A percentile compares a stretch with the other conserved stretches of the same genome.
phyloP scores from a whole-genome alignment of 2,113 vertebrate genomes.

The Mirounga angustirostris region DNA sequence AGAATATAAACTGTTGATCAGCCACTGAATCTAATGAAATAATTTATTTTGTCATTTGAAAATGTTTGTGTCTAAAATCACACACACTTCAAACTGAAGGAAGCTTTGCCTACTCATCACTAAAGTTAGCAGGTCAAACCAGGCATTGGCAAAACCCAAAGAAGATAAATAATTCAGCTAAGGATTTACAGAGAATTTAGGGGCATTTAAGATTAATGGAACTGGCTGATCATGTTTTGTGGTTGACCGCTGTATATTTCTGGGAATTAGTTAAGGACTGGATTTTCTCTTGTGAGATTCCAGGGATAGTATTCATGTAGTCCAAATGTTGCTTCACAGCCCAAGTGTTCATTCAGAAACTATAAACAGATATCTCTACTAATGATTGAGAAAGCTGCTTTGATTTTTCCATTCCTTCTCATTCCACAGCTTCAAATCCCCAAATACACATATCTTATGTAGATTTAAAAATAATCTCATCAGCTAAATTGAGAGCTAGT shows the following conservation, averaged over 20 bases:
- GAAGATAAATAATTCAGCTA: background rate
- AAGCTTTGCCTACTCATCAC: background rate
- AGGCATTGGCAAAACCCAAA: background rate
- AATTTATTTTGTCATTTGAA: background rate
- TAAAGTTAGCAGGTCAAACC: background rate
- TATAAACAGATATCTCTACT: background rate
- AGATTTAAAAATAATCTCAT: background rate
- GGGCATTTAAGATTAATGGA: slow-evolving; percentile 47
- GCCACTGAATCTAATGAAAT: background rate
- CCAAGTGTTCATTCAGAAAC: background rate
- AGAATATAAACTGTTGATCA: background rate
- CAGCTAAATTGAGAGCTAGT: background rate
- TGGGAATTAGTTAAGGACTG: background rate
- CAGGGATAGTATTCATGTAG: background rate
- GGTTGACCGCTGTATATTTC: background rate
- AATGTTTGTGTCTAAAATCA: slow-evolving; percentile 23
- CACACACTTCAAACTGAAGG: background rate
- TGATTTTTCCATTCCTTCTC: background rate
- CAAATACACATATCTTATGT: background rate
- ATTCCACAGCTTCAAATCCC: background rate
- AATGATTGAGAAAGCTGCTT: background rate
- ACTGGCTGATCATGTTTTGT: background rate
- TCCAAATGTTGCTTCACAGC: background rate
- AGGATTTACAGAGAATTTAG: background rate
- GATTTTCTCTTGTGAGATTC: background rate